A percentile compares a stretch with the other conserved stretches of the same genome.
These are phyloP conservation scores for Butorides virescens DNA, from an alignment of 2,113 vertebrate species.

Conservation along the genomic window DNA sequence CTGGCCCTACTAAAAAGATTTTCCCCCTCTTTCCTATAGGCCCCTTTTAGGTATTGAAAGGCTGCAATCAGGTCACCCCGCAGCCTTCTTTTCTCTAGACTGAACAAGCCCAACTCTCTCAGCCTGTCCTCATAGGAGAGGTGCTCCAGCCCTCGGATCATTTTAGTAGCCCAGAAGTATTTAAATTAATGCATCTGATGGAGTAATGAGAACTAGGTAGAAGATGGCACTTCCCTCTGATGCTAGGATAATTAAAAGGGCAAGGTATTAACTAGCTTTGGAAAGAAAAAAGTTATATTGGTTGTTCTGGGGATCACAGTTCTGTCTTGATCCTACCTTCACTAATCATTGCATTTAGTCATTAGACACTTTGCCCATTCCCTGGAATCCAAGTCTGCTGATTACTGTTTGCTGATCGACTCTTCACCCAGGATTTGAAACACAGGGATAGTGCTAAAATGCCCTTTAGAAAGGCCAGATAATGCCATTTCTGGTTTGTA, in stretches of 20 bases:
- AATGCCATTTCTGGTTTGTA: conserved; percentile 23
- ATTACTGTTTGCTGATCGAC: conserved; percentile 25
- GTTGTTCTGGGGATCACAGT: not conserved
- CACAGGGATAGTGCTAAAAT: not conserved
- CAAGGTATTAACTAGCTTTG: conserved; percentile 50
- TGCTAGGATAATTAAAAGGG: conserved; percentile 48
- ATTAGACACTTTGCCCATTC: conserved; percentile 40
- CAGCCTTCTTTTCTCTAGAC: no score
- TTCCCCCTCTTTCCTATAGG: no score
- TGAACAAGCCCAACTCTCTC: no score
- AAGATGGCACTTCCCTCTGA: not conserved
- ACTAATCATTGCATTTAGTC: conserved; percentile 31
- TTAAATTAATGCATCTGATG: conserved; percentile 18
- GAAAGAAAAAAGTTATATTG: not conserved
- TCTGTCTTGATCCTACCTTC: not conserved
- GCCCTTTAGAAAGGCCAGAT: conserved; percentile 58
- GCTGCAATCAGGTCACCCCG: no score
- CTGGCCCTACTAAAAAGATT: no score
- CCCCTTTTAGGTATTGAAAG: no score
- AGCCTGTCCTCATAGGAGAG: no score
- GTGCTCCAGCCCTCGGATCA: no score
- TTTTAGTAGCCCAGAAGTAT: no score
- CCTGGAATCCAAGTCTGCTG: conserved; percentile 21
- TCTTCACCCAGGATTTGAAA: conserved; percentile 2
- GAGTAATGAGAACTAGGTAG: conserved; percentile 31